phyloP scores from a whole-genome alignment of 2,113 vertebrate genomes.

The Urocolius indicus region DNA sequence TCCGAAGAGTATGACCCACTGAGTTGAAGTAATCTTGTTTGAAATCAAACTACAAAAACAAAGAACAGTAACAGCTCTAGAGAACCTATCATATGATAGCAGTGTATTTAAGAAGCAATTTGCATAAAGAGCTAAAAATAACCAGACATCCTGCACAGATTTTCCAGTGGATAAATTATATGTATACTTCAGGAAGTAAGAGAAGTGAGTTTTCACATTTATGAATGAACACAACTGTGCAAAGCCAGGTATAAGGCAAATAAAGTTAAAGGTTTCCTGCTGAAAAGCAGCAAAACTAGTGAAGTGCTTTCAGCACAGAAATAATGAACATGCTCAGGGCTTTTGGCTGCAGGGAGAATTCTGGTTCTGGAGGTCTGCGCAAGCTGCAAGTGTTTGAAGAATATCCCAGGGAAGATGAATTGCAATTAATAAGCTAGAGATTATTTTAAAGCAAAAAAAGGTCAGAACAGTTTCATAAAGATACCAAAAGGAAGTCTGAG shows the following conservation, averaged over 20 bases:
- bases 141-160: background rate
- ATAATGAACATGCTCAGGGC: background rate
- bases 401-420: background rate
- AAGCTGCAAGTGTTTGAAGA: background rate
- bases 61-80: background rate
- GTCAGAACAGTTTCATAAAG: background rate
- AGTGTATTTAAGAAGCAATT: background rate
- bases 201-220: background rate
- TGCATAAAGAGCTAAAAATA: constrained; percentile 27
- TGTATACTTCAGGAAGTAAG: background rate
- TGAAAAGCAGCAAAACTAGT: background rate
- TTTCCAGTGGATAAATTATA: background rate
- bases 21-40: background rate
- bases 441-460: constrained; percentile 18
- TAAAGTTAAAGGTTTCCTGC: constrained; percentile 28
- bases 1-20: background rate
- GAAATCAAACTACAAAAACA: background rate
- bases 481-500: background rate
- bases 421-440: background rate
- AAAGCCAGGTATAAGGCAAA: constrained; percentile 33
- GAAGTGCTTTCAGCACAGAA: background rate
- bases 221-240: background rate
- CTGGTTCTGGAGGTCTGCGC: constrained; percentile 8
- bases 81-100: background rate
- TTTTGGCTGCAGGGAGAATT: constrained; percentile 34